These are phyloP conservation scores for Botia almorhae DNA, from an alignment of 2,797 vertebrate species.

Conservation along the genomic window DNA sequence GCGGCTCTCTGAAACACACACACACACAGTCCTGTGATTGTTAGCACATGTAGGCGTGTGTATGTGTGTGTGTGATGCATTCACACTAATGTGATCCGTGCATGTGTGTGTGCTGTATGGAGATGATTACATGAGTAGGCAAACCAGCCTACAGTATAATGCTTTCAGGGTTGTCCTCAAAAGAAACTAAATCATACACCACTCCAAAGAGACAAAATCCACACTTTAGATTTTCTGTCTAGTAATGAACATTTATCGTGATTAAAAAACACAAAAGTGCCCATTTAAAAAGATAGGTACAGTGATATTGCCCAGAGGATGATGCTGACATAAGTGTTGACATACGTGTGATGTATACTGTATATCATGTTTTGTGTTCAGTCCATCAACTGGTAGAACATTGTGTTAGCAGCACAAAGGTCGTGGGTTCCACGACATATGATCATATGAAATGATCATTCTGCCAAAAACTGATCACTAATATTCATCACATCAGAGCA, in stretches of 20 bases:
- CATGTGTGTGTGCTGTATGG: slow-evolving; percentile 8
- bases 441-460: too few relatives aligned
- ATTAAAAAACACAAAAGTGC: too few relatives aligned
- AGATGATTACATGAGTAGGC: slow-evolving; percentile 28
- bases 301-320: too few relatives aligned
- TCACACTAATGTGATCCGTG: slow-evolving; percentile 32
- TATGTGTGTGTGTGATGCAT: slow-evolving; percentile 33
- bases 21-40: background rate
- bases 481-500: too few relatives aligned
- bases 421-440: too few relatives aligned
- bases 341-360: too few relatives aligned
- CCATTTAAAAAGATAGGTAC: too few relatives aligned
- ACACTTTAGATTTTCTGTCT: background rate
- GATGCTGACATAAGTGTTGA: too few relatives aligned
- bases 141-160: slow-evolving; percentile 23
- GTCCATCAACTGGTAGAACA: too few relatives aligned
- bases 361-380: too few relatives aligned
- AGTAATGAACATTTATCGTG: background rate
- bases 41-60: slow-evolving; percentile 37
- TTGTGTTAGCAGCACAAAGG: too few relatives aligned
- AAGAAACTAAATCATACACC: background rate
- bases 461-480: too few relatives aligned
- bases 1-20: slow-evolving; percentile 76
- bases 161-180: slow-evolving; percentile 19
- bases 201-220: background rate